Evolutionary conservation across 2,888 invertebrate species (phyloP).

Genomic region (Ennomos fuscantarius): DNA sequence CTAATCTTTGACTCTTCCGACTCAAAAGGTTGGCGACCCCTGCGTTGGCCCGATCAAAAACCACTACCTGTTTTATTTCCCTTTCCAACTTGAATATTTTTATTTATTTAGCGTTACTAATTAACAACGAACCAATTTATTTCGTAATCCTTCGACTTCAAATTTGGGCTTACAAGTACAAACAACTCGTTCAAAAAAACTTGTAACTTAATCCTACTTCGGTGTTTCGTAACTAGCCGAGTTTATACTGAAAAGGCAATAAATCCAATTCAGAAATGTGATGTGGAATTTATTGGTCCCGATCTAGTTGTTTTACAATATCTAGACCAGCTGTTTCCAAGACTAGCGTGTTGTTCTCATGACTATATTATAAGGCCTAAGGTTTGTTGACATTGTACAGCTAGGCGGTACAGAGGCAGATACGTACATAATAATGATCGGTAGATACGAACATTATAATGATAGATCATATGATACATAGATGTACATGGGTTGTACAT

Average conservation of each 20-base stretch:
- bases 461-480: too few species aligned
- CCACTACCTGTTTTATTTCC: too few species aligned
- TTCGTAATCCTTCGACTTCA: conserved; percentile 5
- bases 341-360: conserved; percentile 59
- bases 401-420: too few species aligned
- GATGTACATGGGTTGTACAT: too few species aligned
- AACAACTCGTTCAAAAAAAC: conserved; percentile 26
- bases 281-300: conserved; percentile 72
- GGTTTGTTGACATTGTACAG: too few species aligned
- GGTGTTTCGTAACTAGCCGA: conserved; percentile 56
- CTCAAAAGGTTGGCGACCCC: too few species aligned
- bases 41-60: too few species aligned
- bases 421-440: too few species aligned
- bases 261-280: conserved; percentile 69
- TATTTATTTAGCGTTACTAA: background rate
- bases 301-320: conserved; percentile 63
- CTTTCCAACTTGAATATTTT: too few species aligned
- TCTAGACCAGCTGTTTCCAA: conserved; percentile 59
- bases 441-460: too few species aligned
- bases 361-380: conserved; percentile 37
- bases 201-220: conserved; percentile 28
- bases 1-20: too few species aligned
- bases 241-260: conserved; percentile 57
- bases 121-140: conserved; percentile 8
- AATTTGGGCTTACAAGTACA: conserved; percentile 25